Evolutionary conservation across 2,888 invertebrate genomes (phyloP).

Genomic region (Drosophila emarginata): DNA sequence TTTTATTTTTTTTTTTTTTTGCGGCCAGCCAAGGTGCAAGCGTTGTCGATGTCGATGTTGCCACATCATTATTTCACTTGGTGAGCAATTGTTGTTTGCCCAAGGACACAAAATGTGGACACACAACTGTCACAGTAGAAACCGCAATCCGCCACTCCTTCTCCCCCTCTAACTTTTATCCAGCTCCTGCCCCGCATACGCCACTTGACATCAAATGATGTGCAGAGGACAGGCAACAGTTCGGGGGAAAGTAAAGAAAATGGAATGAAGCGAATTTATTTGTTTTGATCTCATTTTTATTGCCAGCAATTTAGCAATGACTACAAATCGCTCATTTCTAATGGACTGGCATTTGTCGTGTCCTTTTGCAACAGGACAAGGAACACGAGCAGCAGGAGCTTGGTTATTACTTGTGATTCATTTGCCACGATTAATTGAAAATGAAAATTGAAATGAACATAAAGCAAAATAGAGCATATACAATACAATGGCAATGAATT

Average conservation of each 20-base stretch:
- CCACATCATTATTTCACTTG: conserved; percentile 61
- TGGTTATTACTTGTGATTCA: conserved; percentile 38
- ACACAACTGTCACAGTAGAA: conserved; percentile 8
- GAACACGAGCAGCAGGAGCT: conserved; percentile 17
- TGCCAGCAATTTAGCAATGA: conserved; percentile 61
- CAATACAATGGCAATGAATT: background rate
- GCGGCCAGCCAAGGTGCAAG: conserved; percentile 46
- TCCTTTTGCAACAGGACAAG: background rate
- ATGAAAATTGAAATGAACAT: conserved; percentile 32
- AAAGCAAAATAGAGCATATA: background rate
- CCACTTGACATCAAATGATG: conserved; percentile 33
- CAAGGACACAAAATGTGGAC: conserved; percentile 37
- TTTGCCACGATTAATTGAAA: conserved; percentile 46
- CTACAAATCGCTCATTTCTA: conserved; percentile 65
- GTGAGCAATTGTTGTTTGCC: conserved; percentile 53
- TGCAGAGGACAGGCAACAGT: conserved; percentile 10
- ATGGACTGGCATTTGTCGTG: conserved; percentile 52
- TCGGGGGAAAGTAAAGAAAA: background rate
- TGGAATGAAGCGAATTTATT: conserved; percentile 47
- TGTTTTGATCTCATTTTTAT: conserved; percentile 59
- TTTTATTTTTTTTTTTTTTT: conserved; percentile 31
- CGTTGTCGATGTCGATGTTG: conserved; percentile 43
- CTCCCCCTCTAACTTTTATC: background rate
- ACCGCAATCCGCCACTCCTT: background rate
- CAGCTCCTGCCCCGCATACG: background rate